Conservation (phyloP, 2,797 vertebrate species). For the Mus minutoides region DNA sequence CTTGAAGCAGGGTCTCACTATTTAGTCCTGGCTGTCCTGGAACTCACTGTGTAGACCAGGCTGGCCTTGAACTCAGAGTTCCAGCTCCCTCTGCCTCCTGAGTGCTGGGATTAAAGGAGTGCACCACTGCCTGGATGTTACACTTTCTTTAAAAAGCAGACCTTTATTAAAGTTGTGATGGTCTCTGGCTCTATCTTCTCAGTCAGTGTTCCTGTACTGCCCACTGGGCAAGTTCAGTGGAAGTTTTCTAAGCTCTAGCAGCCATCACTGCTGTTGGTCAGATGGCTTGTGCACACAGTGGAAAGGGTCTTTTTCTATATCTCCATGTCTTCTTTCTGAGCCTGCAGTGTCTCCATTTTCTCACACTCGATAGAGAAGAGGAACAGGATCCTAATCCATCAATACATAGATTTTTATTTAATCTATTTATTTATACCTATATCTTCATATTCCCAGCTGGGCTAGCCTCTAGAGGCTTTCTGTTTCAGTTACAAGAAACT, state of each 20-base stretch:
- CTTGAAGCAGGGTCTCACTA: background rate
- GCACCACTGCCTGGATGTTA: background rate
- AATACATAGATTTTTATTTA: background rate
- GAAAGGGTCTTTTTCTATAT: background rate
- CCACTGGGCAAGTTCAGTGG: background rate
- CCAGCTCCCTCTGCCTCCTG: background rate
- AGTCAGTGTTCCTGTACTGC: background rate
- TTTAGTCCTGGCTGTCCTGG: background rate
- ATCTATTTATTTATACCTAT: background rate
- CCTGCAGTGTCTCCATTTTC: background rate
- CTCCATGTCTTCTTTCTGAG: background rate
- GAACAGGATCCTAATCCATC: background rate
- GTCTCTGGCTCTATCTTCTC: background rate
- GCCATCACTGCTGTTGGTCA: background rate
- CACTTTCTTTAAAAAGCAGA: background rate
- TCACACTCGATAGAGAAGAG: background rate
- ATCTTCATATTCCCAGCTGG: background rate
- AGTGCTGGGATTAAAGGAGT: background rate
- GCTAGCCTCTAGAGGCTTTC: background rate
- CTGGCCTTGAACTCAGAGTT: background rate
- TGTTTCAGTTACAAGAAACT: constrained; percentile 29
- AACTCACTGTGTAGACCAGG: background rate
- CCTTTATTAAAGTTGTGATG: background rate
- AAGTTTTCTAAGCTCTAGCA: background rate
- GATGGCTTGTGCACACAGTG: background rate